A percentile compares a stretch with the other conserved stretches of the same genome.
Conservation (phyloP, 1,140 invertebrate species). For the Apis florea region DNA sequence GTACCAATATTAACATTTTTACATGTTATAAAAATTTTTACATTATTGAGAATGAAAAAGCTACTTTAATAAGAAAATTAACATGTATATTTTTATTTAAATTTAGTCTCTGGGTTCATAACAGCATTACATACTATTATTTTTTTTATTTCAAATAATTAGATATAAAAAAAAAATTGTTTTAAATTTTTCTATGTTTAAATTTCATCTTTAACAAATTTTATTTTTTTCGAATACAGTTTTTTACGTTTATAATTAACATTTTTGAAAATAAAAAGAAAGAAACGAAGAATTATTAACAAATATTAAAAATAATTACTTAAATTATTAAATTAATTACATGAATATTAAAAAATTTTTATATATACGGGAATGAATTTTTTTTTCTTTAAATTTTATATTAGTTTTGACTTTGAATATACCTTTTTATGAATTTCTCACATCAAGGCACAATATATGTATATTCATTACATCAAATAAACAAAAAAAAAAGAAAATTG, state of each 20-base stretch:
- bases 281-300: neutral
- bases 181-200: neutral
- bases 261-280: neutral
- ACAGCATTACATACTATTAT: no score
- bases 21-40: neutral
- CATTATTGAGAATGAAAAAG: neutral
- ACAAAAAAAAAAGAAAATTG: neutral
- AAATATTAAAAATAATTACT: neutral
- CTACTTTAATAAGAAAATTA: neutral
- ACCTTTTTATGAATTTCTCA: neutral
- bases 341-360: neutral
- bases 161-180: neutral
- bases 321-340: neutral
- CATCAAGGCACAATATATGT: neutral
- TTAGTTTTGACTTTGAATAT: neutral
- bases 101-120: no score
- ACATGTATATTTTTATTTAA: no score
- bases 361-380: neutral
- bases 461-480: neutral
- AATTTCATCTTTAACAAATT: slow-evolving; percentile 6
- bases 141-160: neutral
- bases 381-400: neutral
- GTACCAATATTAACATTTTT: neutral
- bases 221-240: neutral
- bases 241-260: neutral